phyloP scores from a whole-genome alignment of 2,113 vertebrate genomes.

The Physeter macrocephalus region DNA sequence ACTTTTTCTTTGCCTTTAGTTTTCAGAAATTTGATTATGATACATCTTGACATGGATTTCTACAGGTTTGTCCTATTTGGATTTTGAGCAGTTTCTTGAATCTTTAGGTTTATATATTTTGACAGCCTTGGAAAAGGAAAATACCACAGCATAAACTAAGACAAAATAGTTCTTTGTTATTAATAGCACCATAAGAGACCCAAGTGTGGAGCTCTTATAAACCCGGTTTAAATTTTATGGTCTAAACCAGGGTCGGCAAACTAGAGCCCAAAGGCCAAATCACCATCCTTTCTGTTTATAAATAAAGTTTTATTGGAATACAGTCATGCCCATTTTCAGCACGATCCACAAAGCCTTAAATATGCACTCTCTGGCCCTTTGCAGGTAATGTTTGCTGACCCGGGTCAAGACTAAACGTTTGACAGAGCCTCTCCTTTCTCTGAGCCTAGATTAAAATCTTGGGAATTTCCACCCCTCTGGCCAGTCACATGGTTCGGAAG shows the following conservation, averaged over 20 bases:
- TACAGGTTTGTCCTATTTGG: background rate
- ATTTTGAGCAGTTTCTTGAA: background rate
- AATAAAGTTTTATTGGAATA: background rate
- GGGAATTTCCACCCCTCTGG: background rate
- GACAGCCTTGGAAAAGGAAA: background rate
- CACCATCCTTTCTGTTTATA: accelerated
- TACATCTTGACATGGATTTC: background rate
- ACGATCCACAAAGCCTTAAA: background rate
- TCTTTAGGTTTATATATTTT: background rate
- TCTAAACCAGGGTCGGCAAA: background rate
- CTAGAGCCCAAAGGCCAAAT: no score
- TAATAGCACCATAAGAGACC: background rate
- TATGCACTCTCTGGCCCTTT: background rate
- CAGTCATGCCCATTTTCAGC: background rate
- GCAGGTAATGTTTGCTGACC: background rate
- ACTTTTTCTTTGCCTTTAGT: background rate
- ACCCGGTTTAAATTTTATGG: background rate
- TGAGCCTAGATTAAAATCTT: background rate
- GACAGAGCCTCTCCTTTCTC: background rate
- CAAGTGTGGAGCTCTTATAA: background rate
- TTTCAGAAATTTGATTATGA: background rate
- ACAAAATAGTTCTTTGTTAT: background rate
- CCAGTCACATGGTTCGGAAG: background rate
- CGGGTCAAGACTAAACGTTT: background rate
- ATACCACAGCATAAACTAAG: background rate